These are phyloP conservation scores for Diachrysia chrysitis DNA, from an alignment of 2,888 invertebrate genomes.

Conservation along the genomic window DNA sequence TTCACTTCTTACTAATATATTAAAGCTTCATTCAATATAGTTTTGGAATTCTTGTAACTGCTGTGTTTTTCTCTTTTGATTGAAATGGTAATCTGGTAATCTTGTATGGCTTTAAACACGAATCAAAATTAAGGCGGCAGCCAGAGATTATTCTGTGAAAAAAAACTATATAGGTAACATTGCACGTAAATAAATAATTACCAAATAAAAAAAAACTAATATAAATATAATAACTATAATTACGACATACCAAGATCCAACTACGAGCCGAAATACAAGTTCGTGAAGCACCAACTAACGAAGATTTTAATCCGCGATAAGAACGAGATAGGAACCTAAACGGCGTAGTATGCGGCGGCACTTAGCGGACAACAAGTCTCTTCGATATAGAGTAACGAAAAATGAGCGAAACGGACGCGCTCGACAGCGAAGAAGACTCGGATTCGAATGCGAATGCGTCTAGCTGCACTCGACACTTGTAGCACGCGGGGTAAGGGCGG, in stretches of 20 bases:
- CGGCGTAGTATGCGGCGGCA: background rate
- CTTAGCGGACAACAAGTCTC: background rate
- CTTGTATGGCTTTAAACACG: conserved; percentile 7
- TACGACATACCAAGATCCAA: background rate
- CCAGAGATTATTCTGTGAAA: background rate
- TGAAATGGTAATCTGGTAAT: conserved; percentile 19
- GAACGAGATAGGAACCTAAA: conserved; percentile 21
- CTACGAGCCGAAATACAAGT: background rate
- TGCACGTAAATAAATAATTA: background rate
- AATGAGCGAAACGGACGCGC: conserved; percentile 21
- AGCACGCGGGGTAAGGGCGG: conserved; percentile 28
- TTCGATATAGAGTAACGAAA: background rate
- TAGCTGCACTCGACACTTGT: conserved; percentile 48
- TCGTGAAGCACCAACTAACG: background rate
- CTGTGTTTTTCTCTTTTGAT: background rate
- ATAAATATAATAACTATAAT: background rate
- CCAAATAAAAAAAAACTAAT: background rate
- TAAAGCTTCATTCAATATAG: background rate
- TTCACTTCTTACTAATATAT: background rate
- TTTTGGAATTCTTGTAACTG: background rate
- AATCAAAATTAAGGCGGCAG: conserved; percentile 18
- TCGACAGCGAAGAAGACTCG: background rate
- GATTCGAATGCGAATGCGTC: conserved; percentile 31
- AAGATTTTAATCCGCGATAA: background rate
- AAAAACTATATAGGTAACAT: background rate